Evolutionary conservation across 2,797 vertebrate species (phyloP).

Genomic region (Megaceryle alcyon): DNA sequence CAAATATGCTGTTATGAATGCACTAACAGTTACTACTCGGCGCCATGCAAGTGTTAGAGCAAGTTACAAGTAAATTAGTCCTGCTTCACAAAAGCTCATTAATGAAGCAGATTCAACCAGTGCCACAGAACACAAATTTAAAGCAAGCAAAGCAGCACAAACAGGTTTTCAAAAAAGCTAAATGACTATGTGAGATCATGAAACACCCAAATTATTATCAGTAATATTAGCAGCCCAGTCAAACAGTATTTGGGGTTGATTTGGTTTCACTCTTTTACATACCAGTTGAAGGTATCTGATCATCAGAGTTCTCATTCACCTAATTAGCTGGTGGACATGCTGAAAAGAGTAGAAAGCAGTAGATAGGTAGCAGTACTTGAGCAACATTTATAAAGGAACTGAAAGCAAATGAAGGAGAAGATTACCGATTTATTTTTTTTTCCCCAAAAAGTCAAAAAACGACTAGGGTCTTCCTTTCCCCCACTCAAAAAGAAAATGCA

Average conservation of each 20-base stretch:
- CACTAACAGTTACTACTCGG: neutral
- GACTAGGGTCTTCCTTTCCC: slow-evolving; percentile 17
- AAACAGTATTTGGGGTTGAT: slow-evolving; percentile 59
- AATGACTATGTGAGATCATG: neutral
- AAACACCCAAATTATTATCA: slow-evolving; percentile 24
- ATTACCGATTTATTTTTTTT: slow-evolving; percentile 19
- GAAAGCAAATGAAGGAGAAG: slow-evolving; percentile 65
- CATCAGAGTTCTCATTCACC: slow-evolving; percentile 79
- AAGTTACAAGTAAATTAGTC: slow-evolving; percentile 1
- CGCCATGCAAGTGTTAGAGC: neutral
- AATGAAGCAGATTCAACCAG: neutral
- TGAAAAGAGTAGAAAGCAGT: slow-evolving; percentile 83
- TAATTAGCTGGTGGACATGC: slow-evolving; percentile 82
- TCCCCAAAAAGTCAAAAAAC: neutral
- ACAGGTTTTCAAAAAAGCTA: slow-evolving; percentile 26
- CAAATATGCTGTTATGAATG: neutral
- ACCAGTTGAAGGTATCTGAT: slow-evolving; percentile 80
- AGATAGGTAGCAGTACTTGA: slow-evolving; percentile 80
- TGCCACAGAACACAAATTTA: slow-evolving; percentile 12
- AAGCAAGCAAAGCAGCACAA: slow-evolving; percentile 60
- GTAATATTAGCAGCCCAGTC: slow-evolving; percentile 31
- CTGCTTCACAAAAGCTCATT: neutral
- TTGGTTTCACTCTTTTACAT: slow-evolving; percentile 78
- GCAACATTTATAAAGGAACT: slow-evolving; percentile 73
- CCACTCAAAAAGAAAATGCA: slow-evolving; percentile 9